Evolutionary conservation across 2,888 invertebrate genomes (phyloP).

Genomic region (Trachelus iudaicus): DNA sequence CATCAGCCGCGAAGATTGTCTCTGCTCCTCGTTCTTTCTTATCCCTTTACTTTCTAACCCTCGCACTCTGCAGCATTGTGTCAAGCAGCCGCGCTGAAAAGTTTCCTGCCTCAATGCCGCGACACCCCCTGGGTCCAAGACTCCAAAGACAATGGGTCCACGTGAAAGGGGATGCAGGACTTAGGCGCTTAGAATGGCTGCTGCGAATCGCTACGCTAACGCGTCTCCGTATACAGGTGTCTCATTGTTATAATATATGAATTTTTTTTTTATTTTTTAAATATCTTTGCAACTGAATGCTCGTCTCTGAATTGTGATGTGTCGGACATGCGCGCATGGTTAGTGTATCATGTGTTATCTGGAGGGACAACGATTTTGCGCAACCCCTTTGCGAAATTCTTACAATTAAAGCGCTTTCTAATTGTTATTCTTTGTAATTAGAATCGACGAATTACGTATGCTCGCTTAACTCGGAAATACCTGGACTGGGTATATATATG

Average conservation of each 20-base stretch:
- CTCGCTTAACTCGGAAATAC: neutral
- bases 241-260: conserved; percentile 29
- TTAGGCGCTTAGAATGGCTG: neutral
- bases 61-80: neutral
- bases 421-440: conserved; percentile 57
- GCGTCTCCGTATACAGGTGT: conserved; percentile 34
- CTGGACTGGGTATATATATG: neutral
- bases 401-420: conserved; percentile 61
- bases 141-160: neutral
- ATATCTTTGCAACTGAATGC: neutral
- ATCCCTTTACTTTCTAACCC: neutral
- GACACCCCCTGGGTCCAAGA: neutral
- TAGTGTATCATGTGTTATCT: neutral
- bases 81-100: no score
- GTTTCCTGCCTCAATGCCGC: neutral
- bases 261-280: conserved; percentile 8
- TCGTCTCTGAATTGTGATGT: neutral
- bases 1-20: neutral
- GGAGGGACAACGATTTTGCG: neutral
- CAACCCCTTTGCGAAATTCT: conserved; percentile 52
- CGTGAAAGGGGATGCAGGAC: neutral
- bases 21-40: neutral
- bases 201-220: neutral
- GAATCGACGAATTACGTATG: conserved; percentile 52
- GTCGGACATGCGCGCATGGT: neutral